Base-by-base conservation (phyloP, 1,140 invertebrate species). In the Battus philenor region DNA sequence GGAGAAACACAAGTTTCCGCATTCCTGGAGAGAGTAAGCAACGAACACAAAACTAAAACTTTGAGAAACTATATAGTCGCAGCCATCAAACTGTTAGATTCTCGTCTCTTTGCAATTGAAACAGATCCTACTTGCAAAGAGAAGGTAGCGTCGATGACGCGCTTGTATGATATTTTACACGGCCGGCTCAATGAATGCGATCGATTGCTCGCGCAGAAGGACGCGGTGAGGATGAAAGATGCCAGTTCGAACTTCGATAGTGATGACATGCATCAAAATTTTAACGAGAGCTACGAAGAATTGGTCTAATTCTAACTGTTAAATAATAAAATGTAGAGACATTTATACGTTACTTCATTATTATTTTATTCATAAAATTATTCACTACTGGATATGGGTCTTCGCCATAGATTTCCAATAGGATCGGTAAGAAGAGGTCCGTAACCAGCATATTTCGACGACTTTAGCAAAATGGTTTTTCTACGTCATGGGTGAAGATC, bases 1-100 rank as follows among this genome's bases (percentile, higher is more conserved):
- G 79, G 81, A 2, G 81, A 86, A 41, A 77, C 78, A 50, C 85
- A 87, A 59, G 83, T 87, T 1, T 85, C 79, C 26, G 76, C 75
- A 2, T 87, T 87, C 34, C 54, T 87, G 31, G 86, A 87, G 48
- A 63, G 77, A 18, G 78, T 87, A 46, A 76, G 77, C 34, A 75
- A 68, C 47, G 83, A 86, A 44, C 83, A 86, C 34, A 87, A 86
- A 48, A 83, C 77, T 30, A 87, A 87, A 54, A 86, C 86, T 0
- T 56, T 86, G 10, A 64, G 84, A 20, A 86, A 85, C 27, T 87
- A 87, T 32, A 82, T 86, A 4, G 83, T 87, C 3, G 84, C 82
- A 5, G 81, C 82, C 6, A 86, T 87, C 10, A 87, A 87, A 45
- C 46, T 87, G 11, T 52, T 87, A 4, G 86, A 87, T 63, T 87